These are phyloP conservation scores for Isaurus tuberculatus DNA, from an alignment of 92 coral and sea anemone species.

Conservation along the genomic window DNA sequence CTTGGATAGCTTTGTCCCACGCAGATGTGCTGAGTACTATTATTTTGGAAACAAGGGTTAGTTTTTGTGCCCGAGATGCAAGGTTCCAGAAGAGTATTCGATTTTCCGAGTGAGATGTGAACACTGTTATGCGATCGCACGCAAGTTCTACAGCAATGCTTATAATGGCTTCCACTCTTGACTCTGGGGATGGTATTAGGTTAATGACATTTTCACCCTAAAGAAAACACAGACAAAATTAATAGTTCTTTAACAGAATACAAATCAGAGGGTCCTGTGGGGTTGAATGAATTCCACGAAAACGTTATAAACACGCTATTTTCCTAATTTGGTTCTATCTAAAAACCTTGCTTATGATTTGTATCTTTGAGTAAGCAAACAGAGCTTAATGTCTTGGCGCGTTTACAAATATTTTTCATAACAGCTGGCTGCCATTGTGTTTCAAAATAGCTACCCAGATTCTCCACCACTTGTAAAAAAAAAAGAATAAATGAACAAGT, in stretches of 20 bases:
- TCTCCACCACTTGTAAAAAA: too few relatives aligned
- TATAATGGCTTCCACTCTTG: constrained; percentile 44
- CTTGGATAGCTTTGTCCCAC: constrained; percentile 33
- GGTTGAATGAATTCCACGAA: neutral
- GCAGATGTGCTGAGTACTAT: constrained; percentile 17
- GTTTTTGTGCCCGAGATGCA: constrained; percentile 19
- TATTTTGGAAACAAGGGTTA: constrained; percentile 27
- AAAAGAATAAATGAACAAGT: too few relatives aligned
- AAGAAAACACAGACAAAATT: neutral
- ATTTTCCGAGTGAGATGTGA: constrained; percentile 39
- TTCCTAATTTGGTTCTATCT: too few relatives aligned
- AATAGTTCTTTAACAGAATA: neutral
- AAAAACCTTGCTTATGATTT: too few relatives aligned
- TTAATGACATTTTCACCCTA: constrained; percentile 43
- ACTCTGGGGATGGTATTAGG: constrained; percentile 45
- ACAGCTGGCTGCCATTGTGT: too few relatives aligned
- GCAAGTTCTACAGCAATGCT: constrained; percentile 65
- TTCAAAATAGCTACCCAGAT: too few relatives aligned
- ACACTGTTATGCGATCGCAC: constrained; percentile 48
- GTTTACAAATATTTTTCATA: too few relatives aligned
- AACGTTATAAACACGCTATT: too few relatives aligned
- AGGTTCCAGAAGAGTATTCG: constrained; percentile 7
- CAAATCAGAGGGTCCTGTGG: neutral
- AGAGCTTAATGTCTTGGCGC: too few relatives aligned
- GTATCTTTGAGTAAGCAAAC: too few relatives aligned